Evolutionary conservation across 2,797 vertebrate species (phyloP).

Genomic region (Lepilemur septentrionalis): DNA sequence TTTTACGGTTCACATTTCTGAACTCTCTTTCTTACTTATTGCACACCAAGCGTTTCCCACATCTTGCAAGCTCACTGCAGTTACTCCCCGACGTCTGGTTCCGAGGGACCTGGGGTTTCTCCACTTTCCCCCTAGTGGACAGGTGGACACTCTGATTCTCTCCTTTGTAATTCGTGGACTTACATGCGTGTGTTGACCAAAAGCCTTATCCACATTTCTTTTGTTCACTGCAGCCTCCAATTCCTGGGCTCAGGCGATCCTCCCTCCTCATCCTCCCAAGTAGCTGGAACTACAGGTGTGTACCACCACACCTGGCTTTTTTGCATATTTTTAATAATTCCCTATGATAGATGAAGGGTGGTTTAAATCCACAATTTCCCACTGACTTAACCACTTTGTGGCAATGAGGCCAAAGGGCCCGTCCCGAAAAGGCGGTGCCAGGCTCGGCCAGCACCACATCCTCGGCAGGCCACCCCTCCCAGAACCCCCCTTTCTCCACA

Average conservation of each 20-base stretch:
- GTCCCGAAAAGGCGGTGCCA: background rate
- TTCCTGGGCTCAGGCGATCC: background rate
- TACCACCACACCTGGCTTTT: background rate
- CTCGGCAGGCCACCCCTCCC: background rate
- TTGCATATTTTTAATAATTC: background rate
- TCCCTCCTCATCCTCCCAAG: background rate
- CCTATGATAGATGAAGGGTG: background rate
- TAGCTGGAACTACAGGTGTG: background rate
- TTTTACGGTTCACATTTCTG: background rate
- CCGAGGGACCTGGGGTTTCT: background rate
- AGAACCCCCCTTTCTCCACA: background rate
- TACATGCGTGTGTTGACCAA: background rate
- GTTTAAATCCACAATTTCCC: background rate
- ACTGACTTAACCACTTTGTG: background rate
- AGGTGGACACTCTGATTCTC: background rate
- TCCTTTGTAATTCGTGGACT: background rate
- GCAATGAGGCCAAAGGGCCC: background rate
- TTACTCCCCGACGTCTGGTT: background rate
- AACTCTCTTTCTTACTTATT: background rate
- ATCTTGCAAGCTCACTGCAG: background rate
- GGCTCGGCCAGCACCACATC: background rate
- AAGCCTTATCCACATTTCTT: background rate
- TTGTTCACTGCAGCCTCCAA: background rate
- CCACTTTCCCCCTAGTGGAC: background rate
- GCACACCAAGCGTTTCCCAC: background rate